phyloP scores from a whole-genome alignment of 2,888 invertebrate species.

The Drosophila setosimentum region DNA sequence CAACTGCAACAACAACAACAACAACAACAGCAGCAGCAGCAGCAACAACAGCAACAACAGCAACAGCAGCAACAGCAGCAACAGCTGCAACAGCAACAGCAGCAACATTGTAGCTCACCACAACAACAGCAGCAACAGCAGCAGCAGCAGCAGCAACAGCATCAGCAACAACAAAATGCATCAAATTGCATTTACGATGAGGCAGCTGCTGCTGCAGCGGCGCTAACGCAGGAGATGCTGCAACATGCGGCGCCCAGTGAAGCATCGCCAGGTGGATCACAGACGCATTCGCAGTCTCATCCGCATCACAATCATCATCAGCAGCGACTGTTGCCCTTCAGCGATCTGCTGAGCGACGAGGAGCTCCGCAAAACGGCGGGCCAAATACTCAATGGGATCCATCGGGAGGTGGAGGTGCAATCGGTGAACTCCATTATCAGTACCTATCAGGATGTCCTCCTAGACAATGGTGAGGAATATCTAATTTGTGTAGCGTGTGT shows the following conservation, averaged over 20 bases:
- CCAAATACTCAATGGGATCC: slow-evolving; percentile 87
- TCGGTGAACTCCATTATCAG: slow-evolving; percentile 85
- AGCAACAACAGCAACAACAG: slow-evolving; percentile 54
- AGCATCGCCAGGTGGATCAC: slow-evolving; percentile 25
- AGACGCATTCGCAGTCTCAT: slow-evolving; percentile 33
- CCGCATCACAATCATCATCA: slow-evolving; percentile 50
- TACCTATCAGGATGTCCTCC: slow-evolving; percentile 84
- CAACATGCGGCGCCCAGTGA: slow-evolving; percentile 58
- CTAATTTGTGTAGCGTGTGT: background rate
- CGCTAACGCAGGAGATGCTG: slow-evolving; percentile 83
- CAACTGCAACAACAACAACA: slow-evolving; percentile 70
- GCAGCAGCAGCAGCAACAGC: background rate
- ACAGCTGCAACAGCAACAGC: slow-evolving; percentile 22
- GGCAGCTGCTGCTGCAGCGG: slow-evolving; percentile 83
- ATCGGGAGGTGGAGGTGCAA: slow-evolving; percentile 88
- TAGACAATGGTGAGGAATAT: slow-evolving; percentile 82
- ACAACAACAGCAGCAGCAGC: slow-evolving; percentile 53
- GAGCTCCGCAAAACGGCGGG: slow-evolving; percentile 87
- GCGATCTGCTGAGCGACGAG: slow-evolving; percentile 82
- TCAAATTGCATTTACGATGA: slow-evolving; percentile 81
- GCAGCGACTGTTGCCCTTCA: slow-evolving; percentile 72
- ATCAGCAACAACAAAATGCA: slow-evolving; percentile 39
- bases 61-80: slow-evolving; percentile 37
- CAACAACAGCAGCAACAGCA: slow-evolving; percentile 30
- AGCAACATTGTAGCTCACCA: slow-evolving; percentile 45